These are phyloP conservation scores for Saguinus imperator DNA, from an alignment of 2,113 vertebrate genomes.

Conservation along the genomic window DNA sequence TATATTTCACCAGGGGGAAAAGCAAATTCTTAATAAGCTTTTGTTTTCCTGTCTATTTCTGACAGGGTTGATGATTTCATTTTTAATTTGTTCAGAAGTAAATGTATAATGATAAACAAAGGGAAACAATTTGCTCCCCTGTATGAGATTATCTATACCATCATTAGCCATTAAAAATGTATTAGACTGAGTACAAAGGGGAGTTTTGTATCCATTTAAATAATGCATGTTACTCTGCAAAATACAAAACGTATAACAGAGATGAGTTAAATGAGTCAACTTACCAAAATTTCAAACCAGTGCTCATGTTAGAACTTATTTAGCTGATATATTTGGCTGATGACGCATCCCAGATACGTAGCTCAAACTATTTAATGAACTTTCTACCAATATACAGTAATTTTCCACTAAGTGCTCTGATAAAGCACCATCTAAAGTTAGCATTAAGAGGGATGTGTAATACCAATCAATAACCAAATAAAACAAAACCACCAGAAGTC, in stretches of 20 bases:
- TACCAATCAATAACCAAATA: constrained; percentile 76
- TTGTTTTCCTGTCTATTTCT: constrained; percentile 60
- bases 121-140: constrained; percentile 56
- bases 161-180: constrained; percentile 69
- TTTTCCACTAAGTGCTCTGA: constrained; percentile 79
- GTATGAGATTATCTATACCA: constrained; percentile 44
- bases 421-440: constrained; percentile 69
- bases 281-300: constrained; percentile 55
- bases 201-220: constrained; percentile 56
- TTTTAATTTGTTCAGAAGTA: constrained; percentile 71
- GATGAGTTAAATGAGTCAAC: constrained; percentile 44
- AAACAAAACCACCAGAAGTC: constrained; percentile 75
- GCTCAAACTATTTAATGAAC: constrained; percentile 79
- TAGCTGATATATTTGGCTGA: constrained; percentile 2
- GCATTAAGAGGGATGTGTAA: constrained; percentile 65
- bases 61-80: constrained; percentile 56
- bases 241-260: constrained; percentile 13
- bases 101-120: constrained; percentile 66
- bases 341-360: constrained; percentile 58
- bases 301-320: background rate
- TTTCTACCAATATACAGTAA: constrained; percentile 55
- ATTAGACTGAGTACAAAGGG: constrained; percentile 9
- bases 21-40: constrained; percentile 55
- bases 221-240: constrained; percentile 33
- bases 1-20: constrained; percentile 43